Base-by-base conservation (phyloP, 2,888 invertebrate genomes). In the Pristionchus entomophagus region DNA sequence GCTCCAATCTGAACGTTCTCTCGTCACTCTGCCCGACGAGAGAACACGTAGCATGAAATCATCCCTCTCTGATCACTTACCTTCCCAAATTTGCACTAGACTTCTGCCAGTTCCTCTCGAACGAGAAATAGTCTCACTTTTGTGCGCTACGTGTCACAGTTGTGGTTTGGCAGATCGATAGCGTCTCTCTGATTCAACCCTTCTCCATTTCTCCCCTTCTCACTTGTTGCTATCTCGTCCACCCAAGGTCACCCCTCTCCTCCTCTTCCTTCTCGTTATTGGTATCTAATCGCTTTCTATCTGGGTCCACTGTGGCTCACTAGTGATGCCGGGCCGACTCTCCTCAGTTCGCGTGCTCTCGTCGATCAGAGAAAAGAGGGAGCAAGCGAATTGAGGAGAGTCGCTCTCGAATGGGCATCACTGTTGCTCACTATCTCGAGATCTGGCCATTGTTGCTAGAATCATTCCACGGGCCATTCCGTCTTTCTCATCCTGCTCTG, bases 171-270 rank as follows among this genome's bases (percentile, higher is more conserved):
- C 8, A 35, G 73, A 38, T 73, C 73, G 38, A 41, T 73, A 35
- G 19, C 26, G 32, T 65, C 65, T 65, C 35, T 73, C n/a, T 73
- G 38, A 45, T 32, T 73, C 45, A 26, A 6, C 59, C 59, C 59
- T 26, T 56, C 62, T 62, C 56, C 83, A n/a, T 26, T 83, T 38
- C 83, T 59, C 45, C 83, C 51, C n/a, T 81, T 51, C 81, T 32
- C 26, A 35, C 59, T 6, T 35, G 22, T 53, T 51, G 32, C 81
- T 38, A 51, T 81, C 81, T 32, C 29, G 51, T 3, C 17, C 32
- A 26, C 41, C n/a, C 80, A 53, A 80, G 51, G 53, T 83, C 83
- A 45, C n/a, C 32, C 45, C 38, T 38, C 38, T 17, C 62, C 12
- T 32, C 45, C 22, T 35, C 62, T 59, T 83, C 62, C 22, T 26